Conservation (phyloP, 1,140 invertebrate species). For the Drosophila fuyamai region DNA sequence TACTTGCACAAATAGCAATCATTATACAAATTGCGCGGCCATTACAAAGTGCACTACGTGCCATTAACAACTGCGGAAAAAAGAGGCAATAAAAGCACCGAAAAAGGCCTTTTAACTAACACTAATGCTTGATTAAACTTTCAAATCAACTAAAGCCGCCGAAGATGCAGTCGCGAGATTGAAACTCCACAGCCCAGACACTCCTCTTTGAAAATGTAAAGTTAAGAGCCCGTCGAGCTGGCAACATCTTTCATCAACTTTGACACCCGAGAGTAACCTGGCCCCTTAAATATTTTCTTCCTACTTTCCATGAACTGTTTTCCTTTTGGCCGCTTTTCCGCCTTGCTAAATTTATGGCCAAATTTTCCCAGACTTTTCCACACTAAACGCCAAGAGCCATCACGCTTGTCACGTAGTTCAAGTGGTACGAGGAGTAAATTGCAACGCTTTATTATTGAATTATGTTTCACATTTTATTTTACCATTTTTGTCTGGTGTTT, state of each 20-base stretch:
- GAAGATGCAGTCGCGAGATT: slow-evolving; percentile 7
- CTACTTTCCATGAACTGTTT: slow-evolving; percentile 52
- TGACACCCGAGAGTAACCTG: slow-evolving; percentile 58
- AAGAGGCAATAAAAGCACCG: slow-evolving; percentile 38
- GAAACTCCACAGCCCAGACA: slow-evolving; percentile 5
- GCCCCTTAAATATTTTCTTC: slow-evolving; percentile 33
- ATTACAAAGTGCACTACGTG: slow-evolving; percentile 61
- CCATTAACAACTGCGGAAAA: slow-evolving; percentile 18
- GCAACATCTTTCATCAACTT: slow-evolving; percentile 61
- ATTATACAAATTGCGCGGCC: slow-evolving; percentile 59
- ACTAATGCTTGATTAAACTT: slow-evolving; percentile 64
- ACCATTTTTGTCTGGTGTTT: slow-evolving; percentile 9
- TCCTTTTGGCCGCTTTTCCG: slow-evolving; percentile 23
- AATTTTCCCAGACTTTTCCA: slow-evolving; percentile 48
- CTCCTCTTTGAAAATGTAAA: slow-evolving; percentile 18
- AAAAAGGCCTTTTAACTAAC: slow-evolving; percentile 51
- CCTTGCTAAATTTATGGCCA: slow-evolving; percentile 47
- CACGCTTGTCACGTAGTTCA: slow-evolving; percentile 67
- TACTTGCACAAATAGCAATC: slow-evolving; percentile 61
- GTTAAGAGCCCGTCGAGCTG: slow-evolving; percentile 12
- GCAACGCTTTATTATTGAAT: slow-evolving; percentile 60
- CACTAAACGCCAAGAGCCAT: slow-evolving; percentile 43
- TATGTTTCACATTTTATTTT: slow-evolving; percentile 52
- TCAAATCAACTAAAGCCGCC: slow-evolving; percentile 63
- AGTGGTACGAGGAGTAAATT: slow-evolving; percentile 43